These are phyloP conservation scores for Sciurus niger DNA, from an alignment of 2,113 vertebrate genomes.

Conservation along the genomic window DNA sequence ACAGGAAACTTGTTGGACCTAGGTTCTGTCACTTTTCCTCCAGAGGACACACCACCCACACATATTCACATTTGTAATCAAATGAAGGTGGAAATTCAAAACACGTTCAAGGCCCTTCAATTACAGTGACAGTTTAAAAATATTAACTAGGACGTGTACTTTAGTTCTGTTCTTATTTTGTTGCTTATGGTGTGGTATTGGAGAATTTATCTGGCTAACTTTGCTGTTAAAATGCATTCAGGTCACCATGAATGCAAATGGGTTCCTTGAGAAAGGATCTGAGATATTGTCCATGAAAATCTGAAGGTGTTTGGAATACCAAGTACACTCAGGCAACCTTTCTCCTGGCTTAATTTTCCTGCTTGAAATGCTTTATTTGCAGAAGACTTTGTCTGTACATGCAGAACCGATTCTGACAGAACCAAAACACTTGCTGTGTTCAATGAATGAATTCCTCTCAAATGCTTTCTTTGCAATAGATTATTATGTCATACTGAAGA, in stretches of 20 bases:
- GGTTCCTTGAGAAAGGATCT: conserved; percentile 34
- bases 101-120: neutral
- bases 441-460: conserved; percentile 34
- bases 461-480: neutral
- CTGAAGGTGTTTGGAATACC: conserved; percentile 47
- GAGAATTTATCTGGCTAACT: conserved; percentile 41
- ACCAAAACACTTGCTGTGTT: conserved; percentile 35
- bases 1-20: neutral
- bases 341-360: conserved; percentile 36
- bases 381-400: neutral
- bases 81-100: conserved; percentile 46
- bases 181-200: neutral
- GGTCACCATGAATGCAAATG: conserved; percentile 23
- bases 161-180: neutral
- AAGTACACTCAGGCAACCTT: conserved; percentile 13
- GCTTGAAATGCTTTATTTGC: conserved; percentile 59
- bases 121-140: conserved; percentile 56
- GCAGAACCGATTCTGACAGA: conserved; percentile 52
- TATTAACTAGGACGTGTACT: neutral
- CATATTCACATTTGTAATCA: neutral
- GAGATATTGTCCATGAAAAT: conserved; percentile 39
- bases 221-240: conserved; percentile 49
- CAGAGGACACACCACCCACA: neutral
- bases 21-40: neutral
- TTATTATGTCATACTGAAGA: conserved; percentile 26